Evolutionary conservation across 2,888 invertebrate genomes (phyloP), one percentile per base, ranked within the genome.

Genomic region (Lithophane semibrunnea): DNA sequence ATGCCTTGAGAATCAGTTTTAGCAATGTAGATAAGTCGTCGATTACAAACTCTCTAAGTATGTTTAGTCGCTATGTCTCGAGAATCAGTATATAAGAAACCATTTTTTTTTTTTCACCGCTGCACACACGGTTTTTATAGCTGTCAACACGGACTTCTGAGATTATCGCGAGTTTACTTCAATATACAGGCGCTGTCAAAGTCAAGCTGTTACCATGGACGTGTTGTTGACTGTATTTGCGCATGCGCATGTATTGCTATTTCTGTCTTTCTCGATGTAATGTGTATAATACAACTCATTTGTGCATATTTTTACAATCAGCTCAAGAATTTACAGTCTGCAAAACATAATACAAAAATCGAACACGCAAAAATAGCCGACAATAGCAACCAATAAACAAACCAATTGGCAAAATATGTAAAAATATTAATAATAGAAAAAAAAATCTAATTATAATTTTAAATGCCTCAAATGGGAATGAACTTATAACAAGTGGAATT

Each of bases 391-490:
- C 86, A 85, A 84, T 87, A 86, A 85, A 85, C 68, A 75, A 86
- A 89, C 89, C 79, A 85, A 89, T 88, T 86, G 83, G 82, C 74
- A 88, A 87, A 85, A 68, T 85, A 83, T 79, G 67, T 77, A 87
- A 81, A 83, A 72, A 71, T 29, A 60, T 74, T 61, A 81, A 73
- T 73, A 79, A 75, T 67, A 80, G 18, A 82, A 68, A 79, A 77
- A 77, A 61, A 79, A 56, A 75, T 5, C 71, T 84, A 83, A 82
- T 75, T 77, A 90, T 88, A 73, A 89, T 85, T 89, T 89, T 92
- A 94, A 94, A 94, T 94, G 94, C 94, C 89, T 92, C 90, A 84
- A 87, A 88, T 89, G 88, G 94, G 93, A 94, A 94, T 94, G 93
- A 91, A 91, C 82, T 86, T 83, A 86, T 56, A 88, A 87, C 85